Base-by-base conservation (phyloP, 2,797 vertebrate species). In the Pterois miles region DNA sequence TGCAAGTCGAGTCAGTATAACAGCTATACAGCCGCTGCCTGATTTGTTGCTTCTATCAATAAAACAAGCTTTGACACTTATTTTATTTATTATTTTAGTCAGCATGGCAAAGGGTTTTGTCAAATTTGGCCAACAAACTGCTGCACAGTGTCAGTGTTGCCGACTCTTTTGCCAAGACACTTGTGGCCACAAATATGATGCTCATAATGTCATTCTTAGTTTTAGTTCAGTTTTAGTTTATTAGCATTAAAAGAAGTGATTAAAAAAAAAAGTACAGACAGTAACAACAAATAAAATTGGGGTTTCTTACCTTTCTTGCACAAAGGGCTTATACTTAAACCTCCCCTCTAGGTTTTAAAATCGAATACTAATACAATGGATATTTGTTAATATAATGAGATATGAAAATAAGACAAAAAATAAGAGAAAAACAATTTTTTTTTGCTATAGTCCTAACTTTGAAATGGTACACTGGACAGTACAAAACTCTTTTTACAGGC, bases 21-120 rank as follows among this genome's bases (percentile, higher is more conserved):
- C 18, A 46, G 43, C 18, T 43, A 16, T 20, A 43, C 40, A 18
- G 40, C 8, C 0, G 16, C 0, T 48, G 46, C 20, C 22, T 22
- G 18, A 0, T 50, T 50, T 50, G n/a, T 22, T 27, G 22, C 11
- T 43, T 69, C 4, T 22, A 13, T 62, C n/a, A 56, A 4, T 54
- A 2, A 36, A 48, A 36, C 25, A 16, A 27, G 14, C 18, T 54
- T n/a, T 22, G 29, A n/a, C 46, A 38, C 7, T 62, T 20, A 18
- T 50, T 70, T 64, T 38, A 58, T 0, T 43, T 50, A 65, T 64
- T 38, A 58, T 0, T 43, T 54, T 4, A 29, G 9, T 53, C 14
- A 52, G 16, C 25, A n/a, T 25, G 9, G 11, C 8, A 54, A 54
- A 36, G 65, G 4, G 7, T 25, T 57, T 40, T 33, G 27, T 46